These are phyloP conservation scores for Chaitophorus viminalis DNA, from an alignment of 2,888 invertebrate species.

Conservation along the genomic window DNA sequence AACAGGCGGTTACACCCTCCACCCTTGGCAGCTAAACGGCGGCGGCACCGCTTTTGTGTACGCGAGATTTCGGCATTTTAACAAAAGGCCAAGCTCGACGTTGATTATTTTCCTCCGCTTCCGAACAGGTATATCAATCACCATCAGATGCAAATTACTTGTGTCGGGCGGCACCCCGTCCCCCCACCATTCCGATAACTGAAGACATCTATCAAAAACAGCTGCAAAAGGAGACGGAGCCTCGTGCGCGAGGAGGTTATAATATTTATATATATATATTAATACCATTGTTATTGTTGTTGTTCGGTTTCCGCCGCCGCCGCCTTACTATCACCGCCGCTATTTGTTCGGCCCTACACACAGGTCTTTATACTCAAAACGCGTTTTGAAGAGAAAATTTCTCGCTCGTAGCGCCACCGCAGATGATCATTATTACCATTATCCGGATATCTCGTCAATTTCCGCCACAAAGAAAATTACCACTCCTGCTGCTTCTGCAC, in stretches of 20 bases:
- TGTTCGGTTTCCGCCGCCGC: not conserved
- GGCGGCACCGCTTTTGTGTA: constrained; percentile 36
- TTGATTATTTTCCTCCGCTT: constrained; percentile 57
- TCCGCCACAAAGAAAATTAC: constrained; percentile 31
- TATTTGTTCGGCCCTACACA: constrained; percentile 23
- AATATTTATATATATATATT: too few species aligned
- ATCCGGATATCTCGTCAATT: constrained; percentile 53
- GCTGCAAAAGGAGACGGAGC: constrained; percentile 29
- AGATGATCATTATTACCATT: constrained; percentile 18
- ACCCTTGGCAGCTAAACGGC: constrained; percentile 6
- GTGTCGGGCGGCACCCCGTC: not conserved
- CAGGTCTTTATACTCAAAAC: constrained; percentile 34
- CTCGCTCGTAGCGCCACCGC: not conserved
- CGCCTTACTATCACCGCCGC: not conserved
- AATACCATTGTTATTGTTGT: constrained; percentile 48
- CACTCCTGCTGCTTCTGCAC: not conserved
- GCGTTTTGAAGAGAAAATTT: constrained; percentile 35
- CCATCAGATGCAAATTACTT: constrained; percentile 62
- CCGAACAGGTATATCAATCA: constrained; percentile 60
- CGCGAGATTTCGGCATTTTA: constrained; percentile 28
- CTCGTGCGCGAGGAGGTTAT: not conserved
- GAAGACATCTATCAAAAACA: constrained; percentile 59
- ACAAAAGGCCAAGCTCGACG: constrained; percentile 47
- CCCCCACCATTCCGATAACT: constrained; percentile 14
- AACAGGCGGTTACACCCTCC: not conserved